Base-by-base conservation (phyloP, 2,888 invertebrate genomes). In the Sericinus montela region DNA sequence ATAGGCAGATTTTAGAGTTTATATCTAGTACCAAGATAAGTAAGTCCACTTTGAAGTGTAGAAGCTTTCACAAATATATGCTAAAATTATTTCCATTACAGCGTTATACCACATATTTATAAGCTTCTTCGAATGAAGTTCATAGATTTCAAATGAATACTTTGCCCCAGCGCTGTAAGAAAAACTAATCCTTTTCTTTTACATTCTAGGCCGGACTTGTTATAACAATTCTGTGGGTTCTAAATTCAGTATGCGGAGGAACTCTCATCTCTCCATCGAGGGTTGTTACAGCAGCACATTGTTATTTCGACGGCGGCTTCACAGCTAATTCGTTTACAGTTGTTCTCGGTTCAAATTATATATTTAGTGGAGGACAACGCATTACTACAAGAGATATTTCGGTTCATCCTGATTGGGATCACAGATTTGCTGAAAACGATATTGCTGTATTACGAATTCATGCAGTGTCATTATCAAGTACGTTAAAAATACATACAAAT, bases 211-310 rank as follows among this genome's bases (percentile, higher is more conserved):
- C 38, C 9, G 45, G 45, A 16, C 32, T 45, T 9, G 38, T 45
- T 10, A 45, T 45, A 1, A 40, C 9, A 3, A 48, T 52, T 6
- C 14, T 52, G 5, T 32, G 23, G 8, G 19, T 48, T 7, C 23
- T 38, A 3, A 43, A 14, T 11, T 52, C 52, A 10, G 30, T 37
- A 4, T 45, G 80, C 52, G 80, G 81, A 1, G 77, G 61, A 3
- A 66, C 68, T 1, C 46, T 80, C 7, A 57, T 79, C 36, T 62
- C 68, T 0, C 0, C 41, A n/a, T 68, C 2, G 25, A 64, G 60
- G 0, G 55, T 63, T 0, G 1, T 79, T 6, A 78, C 77, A 0
- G 80, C 78, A 30, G 78, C 78, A 49, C 77, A 79, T 52, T 76
- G 77, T 54, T 38, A 68, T n/a, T 8, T n/a, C 7, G 76, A 75